phyloP scores from a whole-genome alignment of 35 echinoderm and acorn worm genomes.

The Lytechinus variegatus region DNA sequence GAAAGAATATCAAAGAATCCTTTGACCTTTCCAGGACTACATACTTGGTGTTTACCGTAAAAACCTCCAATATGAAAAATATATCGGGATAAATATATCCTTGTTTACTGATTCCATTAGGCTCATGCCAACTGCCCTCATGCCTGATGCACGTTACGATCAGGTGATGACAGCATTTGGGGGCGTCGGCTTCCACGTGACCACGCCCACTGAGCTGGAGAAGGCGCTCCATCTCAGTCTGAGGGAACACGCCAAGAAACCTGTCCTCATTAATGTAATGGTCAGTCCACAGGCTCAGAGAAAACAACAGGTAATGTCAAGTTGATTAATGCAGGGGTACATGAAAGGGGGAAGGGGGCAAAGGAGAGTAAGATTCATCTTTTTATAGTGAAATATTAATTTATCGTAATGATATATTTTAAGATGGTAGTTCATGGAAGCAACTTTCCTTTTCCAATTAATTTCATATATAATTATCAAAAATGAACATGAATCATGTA shows the following conservation, averaged over 20 bases:
- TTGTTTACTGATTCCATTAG: constrained; percentile 38
- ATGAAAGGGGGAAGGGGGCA: not conserved
- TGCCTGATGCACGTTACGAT: constrained; percentile 89
- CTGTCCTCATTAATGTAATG: constrained; percentile 83
- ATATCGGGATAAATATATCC: not conserved
- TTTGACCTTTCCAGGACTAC: no score
- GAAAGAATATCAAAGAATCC: no score
- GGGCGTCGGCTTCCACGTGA: constrained; percentile 84
- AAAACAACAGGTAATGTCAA: constrained; percentile 79
- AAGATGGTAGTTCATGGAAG: no score
- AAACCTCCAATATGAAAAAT: no score
- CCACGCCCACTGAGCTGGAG: constrained; percentile 81
- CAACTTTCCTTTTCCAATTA: no score
- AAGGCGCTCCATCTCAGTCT: constrained; percentile 65
- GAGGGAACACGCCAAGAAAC: constrained; percentile 71
- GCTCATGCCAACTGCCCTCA: constrained; percentile 70
- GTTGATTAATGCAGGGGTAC: not conserved
- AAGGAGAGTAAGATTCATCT: no score
- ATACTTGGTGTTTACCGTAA: no score
- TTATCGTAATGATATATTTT: no score
- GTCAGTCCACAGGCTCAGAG: constrained; percentile 81
- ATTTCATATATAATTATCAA: no score
- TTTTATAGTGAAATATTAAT: no score
- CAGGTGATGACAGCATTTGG: constrained; percentile 95
- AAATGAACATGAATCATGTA: no score